Evolutionary conservation across 2,797 vertebrate species (phyloP), one percentile per base, ranked within the genome.

Genomic region (Pseudocheirus occidentalis): DNA sequence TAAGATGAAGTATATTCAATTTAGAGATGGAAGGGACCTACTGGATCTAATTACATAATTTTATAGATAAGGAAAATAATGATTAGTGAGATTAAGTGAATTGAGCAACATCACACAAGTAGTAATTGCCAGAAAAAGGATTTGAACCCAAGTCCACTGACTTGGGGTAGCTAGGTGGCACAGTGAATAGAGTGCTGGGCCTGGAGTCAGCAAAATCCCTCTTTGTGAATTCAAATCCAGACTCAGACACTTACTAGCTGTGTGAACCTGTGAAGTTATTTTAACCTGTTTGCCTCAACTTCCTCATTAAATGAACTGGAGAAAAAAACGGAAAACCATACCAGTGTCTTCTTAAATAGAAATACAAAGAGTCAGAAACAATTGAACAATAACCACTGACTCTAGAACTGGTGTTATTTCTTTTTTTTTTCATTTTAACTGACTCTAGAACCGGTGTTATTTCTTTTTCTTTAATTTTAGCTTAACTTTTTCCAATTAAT

Each of bases 21-120:
- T 3, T 91, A 66, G 91, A 87, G 5, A 50, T 92, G 34, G 11
- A 40, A 28, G 21, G n/a, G n/a, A 40, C 18, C n/a, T 73, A 73
- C 13, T 10, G 66, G 7, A 73, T 73, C 66, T 40, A 40, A 11
- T 89, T 94, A 34, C 57, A 92, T 66, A 12, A 92, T 9, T 92
- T 93, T 95, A 96, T 52, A 94, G 89, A 66, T 27, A 24, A 6
- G 18, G 89, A 87, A 97, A 24, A 55, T 91, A 54, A 96, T 93
- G 46, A 91, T 81, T 57, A 73, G 24, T 57, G 40, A 94, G 3
- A 92, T 55, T 66, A 73, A 95, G 46, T 91, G 56, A 27, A 14
- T 66, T 12, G 0, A 91, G 16, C 62, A 6, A 91, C 6, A 53
- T 62, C 92, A 91, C 46, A 58, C 5, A 46, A 0, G 13, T 34